Conservation (phyloP, 2,888 invertebrate genomes). For the Lycophotia porphyrea region DNA sequence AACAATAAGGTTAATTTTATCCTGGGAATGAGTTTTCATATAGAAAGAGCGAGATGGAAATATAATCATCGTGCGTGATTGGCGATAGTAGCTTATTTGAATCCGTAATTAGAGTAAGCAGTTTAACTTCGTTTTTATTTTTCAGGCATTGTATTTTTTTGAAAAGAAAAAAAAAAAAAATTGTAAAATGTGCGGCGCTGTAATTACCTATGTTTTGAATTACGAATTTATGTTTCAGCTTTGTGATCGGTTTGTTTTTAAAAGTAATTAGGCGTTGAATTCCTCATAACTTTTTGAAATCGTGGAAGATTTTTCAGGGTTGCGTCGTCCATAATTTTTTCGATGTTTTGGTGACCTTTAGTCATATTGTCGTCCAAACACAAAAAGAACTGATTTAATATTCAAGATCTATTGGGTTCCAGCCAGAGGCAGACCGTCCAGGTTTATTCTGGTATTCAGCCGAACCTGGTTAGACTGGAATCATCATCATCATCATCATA, state of each 20-base stretch:
- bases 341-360: neutral
- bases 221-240: neutral
- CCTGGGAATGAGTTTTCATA: conserved; percentile 4
- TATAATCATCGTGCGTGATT: neutral
- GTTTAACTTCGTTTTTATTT: neutral
- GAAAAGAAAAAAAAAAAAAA: neutral
- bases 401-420: no score
- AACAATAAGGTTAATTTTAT: conserved; percentile 27
- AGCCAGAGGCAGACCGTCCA: no score
- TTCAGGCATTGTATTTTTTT: neutral
- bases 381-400: no score
- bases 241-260: neutral
- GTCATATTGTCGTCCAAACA: neutral
- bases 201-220: neutral
- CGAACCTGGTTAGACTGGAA: no score
- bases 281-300: neutral
- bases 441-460: no score
- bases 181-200: neutral
- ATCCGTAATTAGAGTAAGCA: neutral
- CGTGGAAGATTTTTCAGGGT: neutral
- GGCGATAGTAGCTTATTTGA: neutral
- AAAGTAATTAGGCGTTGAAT: neutral
- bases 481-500: no score
- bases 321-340: neutral
- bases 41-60: neutral